Evolutionary conservation across 2,113 vertebrate species (phyloP).

Genomic region (Mormyrus lacerda): DNA sequence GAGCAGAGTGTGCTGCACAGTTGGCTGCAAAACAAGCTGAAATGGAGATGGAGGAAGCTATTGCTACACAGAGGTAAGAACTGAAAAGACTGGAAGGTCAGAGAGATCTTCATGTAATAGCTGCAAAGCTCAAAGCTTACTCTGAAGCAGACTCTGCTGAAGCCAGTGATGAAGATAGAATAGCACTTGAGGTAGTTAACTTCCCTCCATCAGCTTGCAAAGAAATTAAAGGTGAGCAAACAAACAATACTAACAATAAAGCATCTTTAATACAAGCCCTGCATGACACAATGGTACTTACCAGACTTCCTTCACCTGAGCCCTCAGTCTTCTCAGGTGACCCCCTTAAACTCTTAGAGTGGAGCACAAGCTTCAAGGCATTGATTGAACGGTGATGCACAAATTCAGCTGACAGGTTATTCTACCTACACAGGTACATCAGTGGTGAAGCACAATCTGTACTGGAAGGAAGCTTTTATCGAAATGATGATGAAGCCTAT

Average conservation of each 20-base stretch:
- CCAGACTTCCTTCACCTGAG: constrained; percentile 32
- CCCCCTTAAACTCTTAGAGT: constrained; percentile 35
- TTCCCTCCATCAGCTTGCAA: background rate
- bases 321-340: constrained; percentile 27
- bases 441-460: constrained; percentile 24
- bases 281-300: constrained; percentile 31
- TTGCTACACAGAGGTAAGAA: constrained; percentile 25
- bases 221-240: background rate
- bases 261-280: constrained; percentile 21
- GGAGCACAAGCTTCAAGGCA: constrained; percentile 32
- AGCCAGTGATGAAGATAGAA: background rate
- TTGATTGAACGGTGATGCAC: constrained; percentile 29
- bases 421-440: constrained; percentile 35
- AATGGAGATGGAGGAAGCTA: constrained; percentile 26
- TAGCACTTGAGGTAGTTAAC: background rate
- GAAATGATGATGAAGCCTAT: constrained; percentile 19
- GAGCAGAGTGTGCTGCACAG: constrained; percentile 25
- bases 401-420: constrained; percentile 33
- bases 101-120: constrained; percentile 28
- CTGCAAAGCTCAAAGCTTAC: constrained; percentile 32
- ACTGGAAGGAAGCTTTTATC: constrained; percentile 31
- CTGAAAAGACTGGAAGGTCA: constrained; percentile 36
- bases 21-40: constrained; percentile 27
- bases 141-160: constrained; percentile 22
- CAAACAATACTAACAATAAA: background rate